Evolutionary conservation across 2,113 vertebrate genomes (phyloP).

Genomic region (Saccopteryx bilineata): DNA sequence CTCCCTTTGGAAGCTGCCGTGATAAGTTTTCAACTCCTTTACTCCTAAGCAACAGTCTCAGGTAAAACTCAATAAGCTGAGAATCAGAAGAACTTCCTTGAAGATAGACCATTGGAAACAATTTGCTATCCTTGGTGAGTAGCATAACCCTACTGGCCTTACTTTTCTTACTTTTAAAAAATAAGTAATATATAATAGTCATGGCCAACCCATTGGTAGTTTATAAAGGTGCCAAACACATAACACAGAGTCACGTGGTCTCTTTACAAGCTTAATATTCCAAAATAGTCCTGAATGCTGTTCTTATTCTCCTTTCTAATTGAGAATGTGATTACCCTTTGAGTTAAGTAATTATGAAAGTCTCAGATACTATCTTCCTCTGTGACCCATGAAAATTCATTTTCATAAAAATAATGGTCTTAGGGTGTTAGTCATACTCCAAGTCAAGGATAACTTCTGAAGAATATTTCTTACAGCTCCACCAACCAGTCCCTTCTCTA

Average conservation of each 20-base stretch:
- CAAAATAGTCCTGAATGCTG: background rate
- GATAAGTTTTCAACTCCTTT: background rate
- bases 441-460: background rate
- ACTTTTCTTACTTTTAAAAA: slow-evolving; percentile 12
- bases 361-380: background rate
- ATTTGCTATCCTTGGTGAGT: background rate
- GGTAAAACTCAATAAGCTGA: background rate
- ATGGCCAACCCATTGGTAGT: background rate
- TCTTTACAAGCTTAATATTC: background rate
- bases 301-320: background rate
- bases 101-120: background rate
- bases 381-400: background rate
- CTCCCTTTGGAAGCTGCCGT: background rate
- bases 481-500: background rate
- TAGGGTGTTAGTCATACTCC: background rate
- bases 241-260: background rate
- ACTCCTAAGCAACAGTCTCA: background rate
- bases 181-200: background rate
- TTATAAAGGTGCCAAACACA: background rate
- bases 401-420: background rate
- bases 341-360: background rate
- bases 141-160: background rate
- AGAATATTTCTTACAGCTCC: slow-evolving; percentile 24
- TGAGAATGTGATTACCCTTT: background rate
- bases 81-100: background rate